These are phyloP conservation scores for Peribatodes rhomboidaria DNA, from an alignment of 2,888 invertebrate species.

Conservation along the genomic window DNA sequence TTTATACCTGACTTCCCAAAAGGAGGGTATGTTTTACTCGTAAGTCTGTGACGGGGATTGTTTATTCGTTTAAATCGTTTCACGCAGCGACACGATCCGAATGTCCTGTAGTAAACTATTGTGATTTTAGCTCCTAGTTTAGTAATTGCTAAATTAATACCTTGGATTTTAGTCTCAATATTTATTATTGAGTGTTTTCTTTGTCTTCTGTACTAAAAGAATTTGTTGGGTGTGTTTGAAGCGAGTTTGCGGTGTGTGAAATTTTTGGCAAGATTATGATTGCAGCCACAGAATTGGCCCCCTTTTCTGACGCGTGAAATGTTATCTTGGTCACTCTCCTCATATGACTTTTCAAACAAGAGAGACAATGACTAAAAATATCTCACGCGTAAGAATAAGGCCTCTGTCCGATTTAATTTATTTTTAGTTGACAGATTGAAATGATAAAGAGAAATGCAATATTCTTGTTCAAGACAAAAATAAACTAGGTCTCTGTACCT, in stretches of 20 bases:
- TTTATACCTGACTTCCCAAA: neutral
- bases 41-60: constrained; percentile 51
- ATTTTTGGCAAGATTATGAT: constrained; percentile 2
- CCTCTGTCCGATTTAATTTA: neutral
- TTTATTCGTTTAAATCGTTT: constrained; percentile 53
- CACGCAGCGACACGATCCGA: constrained; percentile 54
- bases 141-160: constrained; percentile 42
- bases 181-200: constrained; percentile 34
- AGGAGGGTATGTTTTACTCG: constrained; percentile 11
- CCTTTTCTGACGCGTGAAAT: too few species aligned
- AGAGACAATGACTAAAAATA: too few species aligned
- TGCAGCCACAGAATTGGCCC: constrained; percentile 7
- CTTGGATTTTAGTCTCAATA: constrained; percentile 39
- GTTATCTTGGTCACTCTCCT: too few species aligned
- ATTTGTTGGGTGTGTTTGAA: constrained; percentile 28
- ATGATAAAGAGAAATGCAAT: constrained; percentile 32
- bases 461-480: constrained; percentile 44
- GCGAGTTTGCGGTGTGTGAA: neutral
- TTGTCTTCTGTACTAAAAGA: constrained; percentile 39
- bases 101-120: constrained; percentile 50
- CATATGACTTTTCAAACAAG: too few species aligned
- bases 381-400: too few species aligned
- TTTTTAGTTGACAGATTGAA: constrained; percentile 5
- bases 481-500: constrained; percentile 31
- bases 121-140: constrained; percentile 50